phyloP scores from a whole-genome alignment of 2,888 invertebrate genomes.

The Phytoseiulus persimilis region DNA sequence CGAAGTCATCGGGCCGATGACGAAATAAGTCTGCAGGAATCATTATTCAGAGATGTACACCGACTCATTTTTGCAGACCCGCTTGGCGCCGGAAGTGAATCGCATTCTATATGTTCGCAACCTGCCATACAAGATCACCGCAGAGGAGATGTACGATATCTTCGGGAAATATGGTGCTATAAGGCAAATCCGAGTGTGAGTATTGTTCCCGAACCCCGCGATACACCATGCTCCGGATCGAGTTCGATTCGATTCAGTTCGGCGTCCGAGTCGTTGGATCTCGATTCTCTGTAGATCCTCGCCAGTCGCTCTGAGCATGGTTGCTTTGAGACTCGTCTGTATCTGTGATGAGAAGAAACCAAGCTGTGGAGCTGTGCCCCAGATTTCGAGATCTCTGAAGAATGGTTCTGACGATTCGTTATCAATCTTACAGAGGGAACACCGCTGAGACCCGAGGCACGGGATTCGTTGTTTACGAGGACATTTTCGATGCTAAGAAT shows the following conservation, averaged over 20 bases:
- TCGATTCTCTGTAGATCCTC: too few relatives aligned
- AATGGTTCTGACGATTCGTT: conserved; percentile 12
- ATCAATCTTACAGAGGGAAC: conserved; percentile 64
- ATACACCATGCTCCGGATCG: too few relatives aligned
- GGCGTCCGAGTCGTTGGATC: too few relatives aligned
- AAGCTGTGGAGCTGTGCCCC: too few relatives aligned
- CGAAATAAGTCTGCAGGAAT: too few relatives aligned
- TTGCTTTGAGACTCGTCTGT: too few relatives aligned
- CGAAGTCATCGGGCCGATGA: too few relatives aligned
- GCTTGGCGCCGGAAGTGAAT: conserved; percentile 96
- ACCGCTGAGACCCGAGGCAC: conserved; percentile 96
- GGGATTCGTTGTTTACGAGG: conserved; percentile 98
- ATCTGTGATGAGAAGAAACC: too few relatives aligned
- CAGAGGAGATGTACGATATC: conserved; percentile 99
- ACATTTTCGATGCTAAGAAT: conserved; percentile 99
- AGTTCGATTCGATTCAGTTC: too few relatives aligned
- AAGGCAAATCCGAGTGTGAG: conserved; percentile 93
- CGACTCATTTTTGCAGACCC: conserved; percentile 66
- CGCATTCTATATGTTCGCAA: conserved; percentile 91
- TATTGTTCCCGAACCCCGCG: conserved; percentile 46
- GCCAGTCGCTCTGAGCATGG: too few relatives aligned
- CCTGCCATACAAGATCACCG: conserved; percentile 96
- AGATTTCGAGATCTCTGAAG: neutral
- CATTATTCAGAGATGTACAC: too few relatives aligned
- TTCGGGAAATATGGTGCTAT: conserved; percentile 99